A percentile compares a stretch with the other conserved stretches of the same genome.
These are phyloP conservation scores for Bujurquina vittata DNA, from an alignment of 2,113 vertebrate species.

Conservation along the genomic window DNA sequence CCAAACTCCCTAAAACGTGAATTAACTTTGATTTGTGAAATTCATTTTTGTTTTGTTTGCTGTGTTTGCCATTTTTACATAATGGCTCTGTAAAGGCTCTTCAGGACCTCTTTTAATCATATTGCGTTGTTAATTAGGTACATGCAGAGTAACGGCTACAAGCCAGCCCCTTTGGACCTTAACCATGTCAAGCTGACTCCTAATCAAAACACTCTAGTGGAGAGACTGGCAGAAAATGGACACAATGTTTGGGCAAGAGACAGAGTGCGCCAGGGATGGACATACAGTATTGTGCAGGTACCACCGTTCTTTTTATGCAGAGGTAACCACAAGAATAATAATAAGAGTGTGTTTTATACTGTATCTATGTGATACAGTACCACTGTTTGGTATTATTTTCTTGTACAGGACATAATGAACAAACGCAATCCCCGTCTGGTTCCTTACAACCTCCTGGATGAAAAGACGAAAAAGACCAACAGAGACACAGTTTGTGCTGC, in stretches of 20 bases:
- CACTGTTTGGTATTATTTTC: neutral
- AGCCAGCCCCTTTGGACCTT: conserved; percentile 89
- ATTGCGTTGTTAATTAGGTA: conserved; percentile 73
- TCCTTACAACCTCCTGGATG: conserved; percentile 91
- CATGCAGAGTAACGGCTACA: conserved; percentile 89
- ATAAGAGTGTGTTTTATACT: neutral
- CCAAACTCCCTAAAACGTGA: conserved; percentile 92
- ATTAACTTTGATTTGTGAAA: neutral
- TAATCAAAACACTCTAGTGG: conserved; percentile 90
- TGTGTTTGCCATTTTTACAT: too few species aligned
- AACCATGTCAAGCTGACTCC: conserved; percentile 90
- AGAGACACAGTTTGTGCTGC: conserved; percentile 90
- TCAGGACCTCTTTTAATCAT: neutral
- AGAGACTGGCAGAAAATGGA: conserved; percentile 90
- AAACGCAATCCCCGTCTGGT: conserved; percentile 92
- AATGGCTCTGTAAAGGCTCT: neutral
- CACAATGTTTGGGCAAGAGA: conserved; percentile 95
- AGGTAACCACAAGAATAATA: neutral
- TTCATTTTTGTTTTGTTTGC: neutral
- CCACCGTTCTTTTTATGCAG: neutral
- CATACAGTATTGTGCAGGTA: conserved; percentile 91
- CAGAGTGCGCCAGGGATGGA: conserved; percentile 90
- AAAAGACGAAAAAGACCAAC: conserved; percentile 94
- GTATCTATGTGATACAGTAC: neutral
- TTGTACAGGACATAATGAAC: conserved; percentile 85